Evolutionary conservation across 2,113 vertebrate species (phyloP).

Genomic region (Chascanopsetta lugubris): DNA sequence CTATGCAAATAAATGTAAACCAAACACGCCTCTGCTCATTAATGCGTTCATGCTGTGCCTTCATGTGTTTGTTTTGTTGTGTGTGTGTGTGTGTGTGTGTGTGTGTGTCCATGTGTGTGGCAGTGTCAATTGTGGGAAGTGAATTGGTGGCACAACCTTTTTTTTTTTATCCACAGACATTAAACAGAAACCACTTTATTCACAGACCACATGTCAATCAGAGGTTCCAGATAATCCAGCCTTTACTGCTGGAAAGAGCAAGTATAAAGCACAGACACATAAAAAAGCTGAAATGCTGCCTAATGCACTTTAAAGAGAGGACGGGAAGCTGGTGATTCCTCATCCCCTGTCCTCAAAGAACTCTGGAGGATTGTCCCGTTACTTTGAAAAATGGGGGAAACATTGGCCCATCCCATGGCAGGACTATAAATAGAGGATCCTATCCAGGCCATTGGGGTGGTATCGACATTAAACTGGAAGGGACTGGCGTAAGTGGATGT

Average conservation of each 20-base stretch:
- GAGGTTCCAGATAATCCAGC: constrained; percentile 30
- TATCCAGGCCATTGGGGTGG: constrained; percentile 42
- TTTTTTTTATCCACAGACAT: constrained; percentile 20
- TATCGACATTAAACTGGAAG: constrained; percentile 62
- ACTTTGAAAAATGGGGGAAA: constrained; percentile 8
- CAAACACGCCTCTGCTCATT: constrained; percentile 19
- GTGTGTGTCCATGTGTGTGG: neutral
- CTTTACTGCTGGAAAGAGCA: constrained; percentile 25
- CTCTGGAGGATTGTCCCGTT: neutral
- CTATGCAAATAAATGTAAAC: constrained; percentile 19
- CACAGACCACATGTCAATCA: constrained; percentile 40
- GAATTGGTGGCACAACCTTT: constrained; percentile 15
- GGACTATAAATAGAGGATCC: constrained; percentile 2
- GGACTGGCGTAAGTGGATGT: constrained; percentile 42
- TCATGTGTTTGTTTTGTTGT: neutral
- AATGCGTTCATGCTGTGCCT: neutral
- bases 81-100: neutral
- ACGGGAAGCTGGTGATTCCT: constrained; percentile 34
- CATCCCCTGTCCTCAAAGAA: constrained; percentile 5
- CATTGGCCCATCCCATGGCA: constrained; percentile 12
- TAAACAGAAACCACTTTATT: constrained; percentile 35
- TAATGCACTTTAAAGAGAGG: constrained; percentile 39
- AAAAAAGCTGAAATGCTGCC: constrained; percentile 47
- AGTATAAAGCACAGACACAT: constrained; percentile 53
- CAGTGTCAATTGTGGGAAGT: constrained; percentile 10